Evolutionary conservation across 2,888 invertebrate species (phyloP).

Genomic region (Scaptomyza polygonia): DNA sequence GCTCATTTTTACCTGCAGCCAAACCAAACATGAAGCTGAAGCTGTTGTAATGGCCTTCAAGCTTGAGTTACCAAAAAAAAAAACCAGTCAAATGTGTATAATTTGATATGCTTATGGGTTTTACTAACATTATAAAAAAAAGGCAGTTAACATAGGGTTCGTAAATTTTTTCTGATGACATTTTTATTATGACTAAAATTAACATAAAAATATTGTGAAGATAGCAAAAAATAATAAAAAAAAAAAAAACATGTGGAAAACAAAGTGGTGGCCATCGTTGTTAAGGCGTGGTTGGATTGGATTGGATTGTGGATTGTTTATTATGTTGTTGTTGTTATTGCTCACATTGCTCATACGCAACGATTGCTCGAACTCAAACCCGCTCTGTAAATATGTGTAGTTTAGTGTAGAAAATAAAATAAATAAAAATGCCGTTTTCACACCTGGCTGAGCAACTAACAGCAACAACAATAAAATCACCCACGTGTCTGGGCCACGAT

Average conservation of each 20-base stretch:
- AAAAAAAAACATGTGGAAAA: slow-evolving; percentile 15
- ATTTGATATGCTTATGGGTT: slow-evolving; percentile 6
- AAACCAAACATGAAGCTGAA: not conserved
- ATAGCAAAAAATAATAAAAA: slow-evolving; percentile 20
- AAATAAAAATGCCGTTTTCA: slow-evolving; percentile 67
- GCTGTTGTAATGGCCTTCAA: slow-evolving; percentile 34
- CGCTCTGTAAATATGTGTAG: not conserved
- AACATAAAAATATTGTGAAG: slow-evolving; percentile 42
- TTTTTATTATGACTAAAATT: slow-evolving; percentile 57
- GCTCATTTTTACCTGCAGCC: slow-evolving; percentile 21
- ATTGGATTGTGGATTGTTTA: too few relatives aligned
- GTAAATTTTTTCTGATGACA: slow-evolving; percentile 47
- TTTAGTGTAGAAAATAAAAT: slow-evolving; percentile 17
- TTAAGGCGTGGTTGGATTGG: slow-evolving; percentile 32
- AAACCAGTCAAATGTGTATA: not conserved
- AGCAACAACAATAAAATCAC: slow-evolving; percentile 50
- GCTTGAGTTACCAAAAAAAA: slow-evolving; percentile 11
- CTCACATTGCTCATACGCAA: slow-evolving; percentile 61
- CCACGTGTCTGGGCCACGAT: slow-evolving; percentile 52
- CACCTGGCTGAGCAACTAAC: slow-evolving; percentile 57
- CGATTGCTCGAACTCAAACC: slow-evolving; percentile 16
- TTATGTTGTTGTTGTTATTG: slow-evolving; percentile 3
- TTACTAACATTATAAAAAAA: slow-evolving; percentile 3
- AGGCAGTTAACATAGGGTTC: slow-evolving; percentile 42
- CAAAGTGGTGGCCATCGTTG: slow-evolving; percentile 33